Evolutionary conservation across 2,888 invertebrate species (phyloP).

Genomic region (Antheraea assamensis): DNA sequence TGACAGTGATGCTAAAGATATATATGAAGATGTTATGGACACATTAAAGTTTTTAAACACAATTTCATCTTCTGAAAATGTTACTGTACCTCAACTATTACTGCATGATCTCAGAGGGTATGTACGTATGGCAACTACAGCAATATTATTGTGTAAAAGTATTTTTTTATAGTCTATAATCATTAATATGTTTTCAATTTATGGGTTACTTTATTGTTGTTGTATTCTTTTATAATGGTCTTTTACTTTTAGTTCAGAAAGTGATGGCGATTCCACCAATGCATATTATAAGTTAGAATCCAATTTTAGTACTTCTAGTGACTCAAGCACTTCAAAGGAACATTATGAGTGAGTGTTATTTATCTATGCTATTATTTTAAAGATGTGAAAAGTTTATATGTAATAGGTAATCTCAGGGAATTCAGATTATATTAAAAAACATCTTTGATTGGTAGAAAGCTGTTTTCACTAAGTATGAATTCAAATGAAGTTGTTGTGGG

Average conservation of each 20-base stretch:
- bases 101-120: conserved; percentile 72
- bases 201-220: neutral
- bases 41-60: conserved; percentile 67
- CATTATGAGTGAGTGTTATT: conserved; percentile 40
- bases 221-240: neutral
- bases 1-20: conserved; percentile 56
- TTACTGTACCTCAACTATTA: conserved; percentile 58
- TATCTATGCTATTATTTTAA: neutral
- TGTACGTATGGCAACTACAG: conserved; percentile 30
- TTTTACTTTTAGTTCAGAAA: conserved; percentile 51
- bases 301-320: conserved; percentile 51
- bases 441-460: no score
- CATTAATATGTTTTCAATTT: neutral
- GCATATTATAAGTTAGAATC: conserved; percentile 51
- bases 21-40: conserved; percentile 71
- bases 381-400: no score
- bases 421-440: no score
- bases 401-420: neutral
- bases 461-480: no score
- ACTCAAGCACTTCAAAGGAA: conserved; percentile 51
- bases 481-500: no score
- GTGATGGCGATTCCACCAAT: conserved; percentile 47
- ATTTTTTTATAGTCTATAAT: neutral
- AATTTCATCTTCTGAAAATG: conserved; percentile 63
- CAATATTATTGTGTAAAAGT: conserved; percentile 21